Conservation (phyloP, 1,140 invertebrate species). For the Hylaeus volcanicus region DNA sequence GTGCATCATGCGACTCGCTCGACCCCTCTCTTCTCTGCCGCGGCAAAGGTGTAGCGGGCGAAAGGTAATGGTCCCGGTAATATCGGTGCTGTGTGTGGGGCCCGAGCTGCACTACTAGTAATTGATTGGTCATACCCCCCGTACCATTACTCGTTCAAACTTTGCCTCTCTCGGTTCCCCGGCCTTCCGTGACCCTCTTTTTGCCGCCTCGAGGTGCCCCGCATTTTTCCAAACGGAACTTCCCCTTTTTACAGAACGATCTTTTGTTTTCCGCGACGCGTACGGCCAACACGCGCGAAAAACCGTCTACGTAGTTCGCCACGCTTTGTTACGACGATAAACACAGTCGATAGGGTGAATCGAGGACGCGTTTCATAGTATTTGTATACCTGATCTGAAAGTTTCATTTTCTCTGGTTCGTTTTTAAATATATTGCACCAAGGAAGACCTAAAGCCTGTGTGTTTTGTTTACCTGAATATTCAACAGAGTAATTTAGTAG, state of each 20-base stretch:
- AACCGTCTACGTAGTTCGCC: neutral
- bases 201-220: slow-evolving; percentile 32
- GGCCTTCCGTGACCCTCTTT: slow-evolving; percentile 64
- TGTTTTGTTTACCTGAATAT: no score
- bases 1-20: slow-evolving; percentile 64
- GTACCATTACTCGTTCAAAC: slow-evolving; percentile 73
- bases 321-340: no score
- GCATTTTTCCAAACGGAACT: slow-evolving; percentile 33
- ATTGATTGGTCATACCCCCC: slow-evolving; percentile 75
- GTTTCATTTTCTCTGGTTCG: no score
- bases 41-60: slow-evolving; percentile 65
- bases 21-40: slow-evolving; percentile 20
- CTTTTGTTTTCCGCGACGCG: slow-evolving; percentile 7
- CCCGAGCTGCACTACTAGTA: slow-evolving; percentile 74
- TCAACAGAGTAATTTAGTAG: no score
- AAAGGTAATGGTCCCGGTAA: slow-evolving; percentile 75
- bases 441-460: no score
- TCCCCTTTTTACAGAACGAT: neutral
- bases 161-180: slow-evolving; percentile 59
- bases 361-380: no score
- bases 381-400: no score
- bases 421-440: no score
- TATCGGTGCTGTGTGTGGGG: slow-evolving; percentile 73
- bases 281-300: neutral
- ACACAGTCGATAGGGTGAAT: no score